phyloP scores from a whole-genome alignment of 2,888 invertebrate genomes.

The Microplitis deprimator region DNA sequence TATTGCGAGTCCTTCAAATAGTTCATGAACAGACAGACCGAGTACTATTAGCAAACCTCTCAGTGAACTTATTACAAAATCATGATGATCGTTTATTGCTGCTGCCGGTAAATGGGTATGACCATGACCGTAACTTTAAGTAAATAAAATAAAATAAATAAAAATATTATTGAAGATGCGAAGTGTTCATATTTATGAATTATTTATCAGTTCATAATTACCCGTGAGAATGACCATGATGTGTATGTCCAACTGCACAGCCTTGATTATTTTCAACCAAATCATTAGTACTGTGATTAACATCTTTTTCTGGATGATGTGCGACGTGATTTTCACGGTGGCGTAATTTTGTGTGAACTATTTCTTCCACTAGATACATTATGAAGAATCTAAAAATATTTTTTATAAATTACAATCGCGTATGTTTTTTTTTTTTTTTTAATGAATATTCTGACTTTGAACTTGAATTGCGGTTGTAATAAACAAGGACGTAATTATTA shows the following conservation, averaged over 20 bases:
- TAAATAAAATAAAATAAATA: conserved; percentile 7
- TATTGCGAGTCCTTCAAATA: conserved; percentile 82
- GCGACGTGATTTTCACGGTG: conserved; percentile 51
- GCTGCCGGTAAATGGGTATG: conserved; percentile 63
- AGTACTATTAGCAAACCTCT: conserved; percentile 85
- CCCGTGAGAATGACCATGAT: conserved; percentile 55
- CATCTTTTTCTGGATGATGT: conserved; percentile 52
- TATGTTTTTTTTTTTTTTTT: neutral
- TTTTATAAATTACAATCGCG: neutral
- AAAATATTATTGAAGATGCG: neutral
- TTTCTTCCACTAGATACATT: conserved; percentile 80
- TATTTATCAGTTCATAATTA: conserved; percentile 46
- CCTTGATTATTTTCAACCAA: conserved; percentile 62
- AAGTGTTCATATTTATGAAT: neutral
- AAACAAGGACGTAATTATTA: no score
- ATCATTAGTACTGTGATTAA: conserved; percentile 64
- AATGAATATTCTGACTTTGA: neutral
- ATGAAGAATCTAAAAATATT: conserved; percentile 62
- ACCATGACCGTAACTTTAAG: conserved; percentile 53
- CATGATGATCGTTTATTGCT: conserved; percentile 56
- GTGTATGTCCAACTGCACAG: conserved; percentile 34
- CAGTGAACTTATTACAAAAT: conserved; percentile 69
- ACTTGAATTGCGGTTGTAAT: neutral
- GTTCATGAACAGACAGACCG: conserved; percentile 88
- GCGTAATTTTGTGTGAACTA: conserved; percentile 80